Evolutionary conservation across 2,113 vertebrate genomes (phyloP), one percentile per base, ranked within the genome.

Genomic region (Siphamia tubifer): DNA sequence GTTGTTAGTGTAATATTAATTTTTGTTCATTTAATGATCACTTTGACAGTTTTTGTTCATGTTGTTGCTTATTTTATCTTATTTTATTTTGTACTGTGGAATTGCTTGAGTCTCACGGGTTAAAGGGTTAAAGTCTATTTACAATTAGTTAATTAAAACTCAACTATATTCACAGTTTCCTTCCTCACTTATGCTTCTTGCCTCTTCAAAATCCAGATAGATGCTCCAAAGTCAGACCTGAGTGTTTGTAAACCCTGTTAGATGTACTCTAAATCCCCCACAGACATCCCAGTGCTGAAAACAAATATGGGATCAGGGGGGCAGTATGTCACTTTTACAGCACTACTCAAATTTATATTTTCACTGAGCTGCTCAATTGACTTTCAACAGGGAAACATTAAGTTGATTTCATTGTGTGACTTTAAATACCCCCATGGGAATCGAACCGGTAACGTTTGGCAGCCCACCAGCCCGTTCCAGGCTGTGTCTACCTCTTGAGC

Each of bases 321-420:
- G 48, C 63, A 36, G 8, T 76, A 60, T 28, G 40, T 81, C 68
- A 76, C 49, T 78, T 82, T 81, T 71, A 86, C 68, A 8, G 58
- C 62, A 21, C 5, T 4, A 34, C 66, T 79, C 68, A 58, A 52
- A 68, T 86, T 81, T 79, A 62, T 74, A 39, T 66, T 55, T 72
- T 75, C 49, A 36, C 49, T 72, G 51, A 82, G 52, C 74, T 5
- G 39, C 74, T 70, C 57, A 38, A 17, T 72, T 78, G 73, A 55
- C 73, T 82, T 68, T 72, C 53, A 74, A 40, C 43, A 36, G 63
- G 23, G 63, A 80, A 74, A 58, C 40, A 24, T 76, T 77, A 31
- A 42, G 45, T 76, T 52, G 61, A 71, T 77, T 79, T 69, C 40
- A 69, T 38, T 51, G 60, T 20, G 27, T 28, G 32, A 54, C 57